Percentiles rank a stretch among this genome's conserved stretches.
Conservation (phyloP, 2,113 vertebrate genomes). For the Microtus richardsoni region DNA sequence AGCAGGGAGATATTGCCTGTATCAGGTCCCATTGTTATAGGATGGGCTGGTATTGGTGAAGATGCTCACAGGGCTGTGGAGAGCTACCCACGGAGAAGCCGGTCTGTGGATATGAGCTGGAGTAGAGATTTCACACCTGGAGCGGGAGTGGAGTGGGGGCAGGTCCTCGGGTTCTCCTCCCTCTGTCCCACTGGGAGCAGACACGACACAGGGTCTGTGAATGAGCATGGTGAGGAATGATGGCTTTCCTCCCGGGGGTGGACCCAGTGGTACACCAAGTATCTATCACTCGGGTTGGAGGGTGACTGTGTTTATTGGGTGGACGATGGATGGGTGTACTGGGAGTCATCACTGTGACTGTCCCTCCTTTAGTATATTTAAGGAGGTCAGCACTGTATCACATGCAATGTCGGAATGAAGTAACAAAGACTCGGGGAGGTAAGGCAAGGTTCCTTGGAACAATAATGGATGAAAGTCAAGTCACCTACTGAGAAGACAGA, state of each 20-base stretch:
- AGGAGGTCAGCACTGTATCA: not conserved
- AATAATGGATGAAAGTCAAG: not conserved
- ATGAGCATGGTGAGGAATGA: fast-evolving
- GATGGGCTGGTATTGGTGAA: not conserved
- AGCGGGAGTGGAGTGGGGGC: not conserved
- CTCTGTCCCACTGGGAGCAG: not conserved
- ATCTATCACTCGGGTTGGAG: not conserved
- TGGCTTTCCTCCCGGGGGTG: not conserved
- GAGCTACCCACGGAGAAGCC: not conserved
- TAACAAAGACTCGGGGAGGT: not conserved
- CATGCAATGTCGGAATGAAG: not conserved
- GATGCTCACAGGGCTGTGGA: not conserved
- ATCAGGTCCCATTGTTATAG: not conserved
- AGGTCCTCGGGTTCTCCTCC: not conserved
- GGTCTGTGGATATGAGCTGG: not conserved
- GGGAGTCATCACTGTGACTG: conserved; percentile 19
- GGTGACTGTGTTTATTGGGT: not conserved
- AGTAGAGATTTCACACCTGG: not conserved
- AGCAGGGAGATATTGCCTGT: not conserved
- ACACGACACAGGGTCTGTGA: not conserved
- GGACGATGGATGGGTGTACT: not conserved
- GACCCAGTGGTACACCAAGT: fast-evolving
- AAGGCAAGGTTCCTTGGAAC: not conserved
- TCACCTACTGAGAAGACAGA: not conserved
- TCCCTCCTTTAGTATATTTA: conserved; percentile 4